phyloP scores from a whole-genome alignment of 1,140 invertebrate genomes.

The Saccostrea cuccullata region DNA sequence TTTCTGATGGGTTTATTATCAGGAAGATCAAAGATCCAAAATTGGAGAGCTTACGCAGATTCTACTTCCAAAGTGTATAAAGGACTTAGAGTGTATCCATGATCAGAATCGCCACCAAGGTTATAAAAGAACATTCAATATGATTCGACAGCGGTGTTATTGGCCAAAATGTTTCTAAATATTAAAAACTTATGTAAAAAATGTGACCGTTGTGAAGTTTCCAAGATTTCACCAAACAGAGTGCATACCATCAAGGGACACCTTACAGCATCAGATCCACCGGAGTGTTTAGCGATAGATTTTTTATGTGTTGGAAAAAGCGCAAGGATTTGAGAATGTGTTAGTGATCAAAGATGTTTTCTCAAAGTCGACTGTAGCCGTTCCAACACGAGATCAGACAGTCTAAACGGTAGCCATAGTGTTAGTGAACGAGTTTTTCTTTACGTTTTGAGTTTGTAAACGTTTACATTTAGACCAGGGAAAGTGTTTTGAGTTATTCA shows the following conservation, averaged over 20 bases:
- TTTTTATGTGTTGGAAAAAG: conserved; percentile 45
- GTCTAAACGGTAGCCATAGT: not conserved
- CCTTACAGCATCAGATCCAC: conserved; percentile 48
- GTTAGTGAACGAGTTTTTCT: conserved; percentile 28
- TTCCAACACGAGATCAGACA: too few relatives aligned
- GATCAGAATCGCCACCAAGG: conserved; percentile 8
- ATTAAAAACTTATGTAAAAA: conserved; percentile 29
- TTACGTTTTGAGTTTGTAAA: conserved; percentile 27
- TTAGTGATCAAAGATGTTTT: conserved; percentile 54
- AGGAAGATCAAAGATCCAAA: not conserved
- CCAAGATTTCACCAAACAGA: conserved; percentile 35
- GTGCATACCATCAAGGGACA: conserved; percentile 41
- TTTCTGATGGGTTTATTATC: conserved; percentile 26
- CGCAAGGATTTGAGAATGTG: conserved; percentile 56
- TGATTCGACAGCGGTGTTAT: conserved; percentile 35
- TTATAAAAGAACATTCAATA: not conserved
- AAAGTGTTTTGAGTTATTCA: conserved; percentile 34
- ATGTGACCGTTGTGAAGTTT: conserved; percentile 47
- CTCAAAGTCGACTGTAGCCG: not conserved
- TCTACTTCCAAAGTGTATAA: too few relatives aligned
- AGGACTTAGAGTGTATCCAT: too few relatives aligned
- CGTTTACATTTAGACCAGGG: conserved; percentile 44
- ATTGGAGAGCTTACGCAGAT: too few relatives aligned
- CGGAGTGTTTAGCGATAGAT: conserved; percentile 44
- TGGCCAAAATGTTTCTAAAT: conserved; percentile 51